Conservation (phyloP, 2,113 vertebrate genomes). For the Xenopus laevis region DNA sequence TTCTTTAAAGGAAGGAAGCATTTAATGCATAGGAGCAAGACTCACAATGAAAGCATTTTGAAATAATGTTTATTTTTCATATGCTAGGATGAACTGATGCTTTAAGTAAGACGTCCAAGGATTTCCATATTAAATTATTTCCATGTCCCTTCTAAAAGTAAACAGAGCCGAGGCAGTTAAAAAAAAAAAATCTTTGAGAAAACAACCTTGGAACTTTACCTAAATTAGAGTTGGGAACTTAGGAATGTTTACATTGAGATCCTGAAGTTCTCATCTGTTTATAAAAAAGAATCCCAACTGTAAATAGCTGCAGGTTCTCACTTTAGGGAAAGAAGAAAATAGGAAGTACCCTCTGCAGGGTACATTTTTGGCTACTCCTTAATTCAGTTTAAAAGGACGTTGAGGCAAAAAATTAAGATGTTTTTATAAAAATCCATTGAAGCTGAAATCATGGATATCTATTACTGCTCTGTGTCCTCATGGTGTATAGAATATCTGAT, state of each 20-base stretch:
- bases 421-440: too few species aligned
- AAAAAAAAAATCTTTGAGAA: slow-evolving; percentile 26
- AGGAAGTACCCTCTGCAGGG: neutral
- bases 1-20: slow-evolving; percentile 14
- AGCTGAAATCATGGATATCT: too few species aligned
- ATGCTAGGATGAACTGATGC: slow-evolving; percentile 8
- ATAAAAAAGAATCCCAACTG: slow-evolving; percentile 60
- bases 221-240: slow-evolving; percentile 57
- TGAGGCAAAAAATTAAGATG: too few species aligned
- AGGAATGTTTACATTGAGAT: slow-evolving; percentile 60
- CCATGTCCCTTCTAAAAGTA: slow-evolving; percentile 29
- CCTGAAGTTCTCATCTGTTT: slow-evolving; percentile 62
- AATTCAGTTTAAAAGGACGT: too few species aligned
- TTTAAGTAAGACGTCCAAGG: slow-evolving; percentile 32
- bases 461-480: too few species aligned
- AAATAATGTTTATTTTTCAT: slow-evolving; percentile 17
- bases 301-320: slow-evolving; percentile 54
- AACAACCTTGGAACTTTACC: slow-evolving; percentile 53
- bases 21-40: slow-evolving; percentile 8
- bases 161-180: slow-evolving; percentile 13
- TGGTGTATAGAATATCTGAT: too few species aligned
- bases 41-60: neutral
- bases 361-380: too few species aligned
- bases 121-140: slow-evolving; percentile 37
- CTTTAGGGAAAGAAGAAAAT: neutral